Conservation (phyloP, 2,113 vertebrate species). For the Odontesthes bonariensis region DNA sequence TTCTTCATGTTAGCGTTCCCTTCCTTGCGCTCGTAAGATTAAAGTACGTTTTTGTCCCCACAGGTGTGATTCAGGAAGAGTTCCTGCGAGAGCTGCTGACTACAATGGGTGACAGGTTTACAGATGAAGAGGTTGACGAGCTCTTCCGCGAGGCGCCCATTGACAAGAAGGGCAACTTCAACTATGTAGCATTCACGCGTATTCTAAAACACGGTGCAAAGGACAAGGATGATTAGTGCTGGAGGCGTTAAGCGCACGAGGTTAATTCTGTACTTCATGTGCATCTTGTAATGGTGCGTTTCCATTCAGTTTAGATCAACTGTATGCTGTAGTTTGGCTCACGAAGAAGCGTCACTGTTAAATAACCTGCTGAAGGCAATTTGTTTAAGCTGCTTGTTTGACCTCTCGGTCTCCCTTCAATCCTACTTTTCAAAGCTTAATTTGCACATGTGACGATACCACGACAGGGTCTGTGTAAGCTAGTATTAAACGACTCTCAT, state of each 20-base stretch:
- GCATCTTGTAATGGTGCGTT: conserved; percentile 8
- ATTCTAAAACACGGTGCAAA: conserved; percentile 95
- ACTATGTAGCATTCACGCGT: conserved; percentile 94
- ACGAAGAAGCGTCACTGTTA: conserved; percentile 39
- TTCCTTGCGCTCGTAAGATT: not conserved
- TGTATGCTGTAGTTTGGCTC: conserved; percentile 39
- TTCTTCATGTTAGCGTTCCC: too few species aligned
- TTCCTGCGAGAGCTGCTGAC: conserved; percentile 93
- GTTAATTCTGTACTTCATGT: conserved; percentile 14
- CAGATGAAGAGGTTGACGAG: conserved; percentile 95
- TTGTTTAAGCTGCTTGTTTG: conserved; percentile 64
- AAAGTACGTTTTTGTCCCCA: not conserved
- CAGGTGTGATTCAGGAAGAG: conserved; percentile 90
- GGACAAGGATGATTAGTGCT: conserved; percentile 91
- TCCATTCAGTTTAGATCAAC: conserved; percentile 25
- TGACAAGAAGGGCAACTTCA: conserved; percentile 95
- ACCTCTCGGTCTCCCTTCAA: conserved; percentile 18
- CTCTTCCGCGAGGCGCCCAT: conserved; percentile 95
- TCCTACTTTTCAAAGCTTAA: conserved; percentile 51
- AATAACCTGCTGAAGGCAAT: conserved; percentile 45
- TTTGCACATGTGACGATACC: conserved; percentile 71
- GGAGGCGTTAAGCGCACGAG: not conserved
- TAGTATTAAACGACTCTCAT: conserved; percentile 25
- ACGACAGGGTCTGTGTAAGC: conserved; percentile 46
- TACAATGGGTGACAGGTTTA: conserved; percentile 95